phyloP scores from a whole-genome alignment of 2,113 vertebrate species.

The pig (Sus scrofa) region T2T-Sscrofa CM000830.6:109883001-109883500 shows the following conservation, averaged over 20 bases:
- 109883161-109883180: background rate
- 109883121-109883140: constrained; percentile 8
- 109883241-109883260: constrained; percentile 18
- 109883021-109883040: background rate
- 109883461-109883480: background rate
- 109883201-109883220: constrained; percentile 35
- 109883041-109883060: constrained; percentile 1
- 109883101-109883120: constrained; percentile 7
- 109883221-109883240: background rate
- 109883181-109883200: background rate
- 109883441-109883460: constrained; percentile 39
- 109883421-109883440: background rate
- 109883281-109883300: background rate
- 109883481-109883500: constrained; percentile 33
- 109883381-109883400: background rate
- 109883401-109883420: background rate
- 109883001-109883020: background rate
- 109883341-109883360: constrained; percentile 35
- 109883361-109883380: background rate
- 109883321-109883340: background rate
- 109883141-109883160: background rate
- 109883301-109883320: background rate
- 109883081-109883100: background rate
- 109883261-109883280: background rate
- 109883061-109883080: background rate